Base-by-base conservation (phyloP, 1,140 invertebrate species). In the Zaprionus gabonicus region DNA sequence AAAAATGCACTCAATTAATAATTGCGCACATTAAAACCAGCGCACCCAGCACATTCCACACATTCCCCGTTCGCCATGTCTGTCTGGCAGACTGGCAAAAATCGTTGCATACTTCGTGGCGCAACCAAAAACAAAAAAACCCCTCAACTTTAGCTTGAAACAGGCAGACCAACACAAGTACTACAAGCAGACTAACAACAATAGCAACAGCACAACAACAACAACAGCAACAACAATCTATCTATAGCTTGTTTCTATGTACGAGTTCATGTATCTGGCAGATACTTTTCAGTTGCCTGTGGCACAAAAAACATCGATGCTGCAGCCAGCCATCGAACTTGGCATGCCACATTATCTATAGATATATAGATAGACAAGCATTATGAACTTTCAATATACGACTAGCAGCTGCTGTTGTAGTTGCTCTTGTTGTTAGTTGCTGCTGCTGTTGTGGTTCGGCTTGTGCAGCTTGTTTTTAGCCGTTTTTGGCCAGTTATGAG, bases 291-390 rank as follows among this genome's bases (percentile, higher is more conserved):
- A 49, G 17, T 17, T 25, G 62, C n/a, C 25, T 25, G 31, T 36
- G 38, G 13, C 49, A 58, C 12, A 67, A 55, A 51, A 55, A 55
- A 28, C 25, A 4, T 59, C 34, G 20, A 55, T 60, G 55, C 66
- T 67, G 49, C 34, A 69, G 25, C 66, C 60, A 71, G 28, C 31
- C 31, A 34, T 76, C 64, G 68, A 76, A 76, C 68, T 46, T 71
- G 73, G 62, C 69, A 60, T 49, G 68, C 73, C 56, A 66, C 73
- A 76, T 71, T 71, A 64, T 71, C 66, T 58, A 70, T 53, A 59
- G 41, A 51, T 28, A 34, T 17, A 23, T 17, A 23, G 46, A 46
- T 27, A 46, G 17, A 59, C 34, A 28, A 56, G 63, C 70, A 76
- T 72, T 76, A 67, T 76, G 60, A 71, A 75, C 51, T 49, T 60